Evolutionary conservation across 2,888 invertebrate genomes (phyloP), one percentile per base, ranked within the genome.

Genomic region (Helleia helle): DNA sequence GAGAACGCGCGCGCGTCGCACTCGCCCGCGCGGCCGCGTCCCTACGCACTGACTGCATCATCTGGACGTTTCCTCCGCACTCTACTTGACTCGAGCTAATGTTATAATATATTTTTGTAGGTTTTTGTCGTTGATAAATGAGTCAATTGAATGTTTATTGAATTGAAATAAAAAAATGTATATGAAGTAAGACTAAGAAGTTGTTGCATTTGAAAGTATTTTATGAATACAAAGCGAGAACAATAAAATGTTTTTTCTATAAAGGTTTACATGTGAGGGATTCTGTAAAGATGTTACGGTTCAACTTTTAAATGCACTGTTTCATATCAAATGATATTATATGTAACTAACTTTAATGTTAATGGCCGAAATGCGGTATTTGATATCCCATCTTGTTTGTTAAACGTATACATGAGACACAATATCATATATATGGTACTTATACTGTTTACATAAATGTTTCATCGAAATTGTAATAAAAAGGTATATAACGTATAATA

Each of bases 181-280:
- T 79, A 80, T 79, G 76, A 73, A 71, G 56, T 81, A 81, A 80
- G 79, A 76, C 68, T 81, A 81, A 80, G 79, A 74, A 75, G 76
- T 84, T 84, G 81, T 84, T 83, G 83, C 83, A 84, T 84, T 83
- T 83, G 75, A 80, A 81, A 77, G 83, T 81, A 80, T 81, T 80
- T 80, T 81, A 77, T 75, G 77, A 65, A 80, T 80, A 79, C 79
- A 75, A 77, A 79, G 71, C 79, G 79, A 81, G 81, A 81, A 80
- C 81, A 81, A 81, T 81, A 79, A 80, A 72, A 72, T 72, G 77
- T 80, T 83, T 83, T 73, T 83, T 80, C 71, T 80, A 81, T 71
- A 74, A 80, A 81, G 66, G 70, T 83, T 80, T 81, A 81, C 80
- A 80, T 66, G 70, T 68, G 75, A 72, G 68, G 73, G 71, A 67